These are phyloP conservation scores for Mormyrops attenuatus DNA, from an alignment of 2,797 vertebrate species.

Conservation along the genomic window DNA sequence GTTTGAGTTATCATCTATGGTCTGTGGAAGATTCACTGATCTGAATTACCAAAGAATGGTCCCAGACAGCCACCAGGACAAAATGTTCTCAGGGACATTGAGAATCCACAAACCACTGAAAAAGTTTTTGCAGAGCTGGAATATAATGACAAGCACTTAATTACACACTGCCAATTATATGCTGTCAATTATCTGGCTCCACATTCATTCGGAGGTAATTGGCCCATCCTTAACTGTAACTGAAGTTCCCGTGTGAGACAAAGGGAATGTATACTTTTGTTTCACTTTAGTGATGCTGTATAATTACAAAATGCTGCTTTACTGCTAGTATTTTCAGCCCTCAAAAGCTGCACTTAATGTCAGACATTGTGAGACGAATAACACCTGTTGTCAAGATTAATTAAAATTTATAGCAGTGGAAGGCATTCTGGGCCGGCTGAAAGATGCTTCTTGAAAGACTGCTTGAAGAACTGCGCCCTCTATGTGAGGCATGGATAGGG, in stretches of 20 bases:
- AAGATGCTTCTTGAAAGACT: neutral
- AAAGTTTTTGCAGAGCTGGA: conserved; percentile 11
- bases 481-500: neutral
- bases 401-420: conserved; percentile 2
- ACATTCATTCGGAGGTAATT: neutral
- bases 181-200: neutral
- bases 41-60: neutral
- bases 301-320: conserved; percentile 8
- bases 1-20: neutral
- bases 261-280: neutral
- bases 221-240: conserved; percentile 19
- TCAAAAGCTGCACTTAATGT: conserved; percentile 18
- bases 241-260: conserved; percentile 16
- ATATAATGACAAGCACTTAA: conserved; percentile 24
- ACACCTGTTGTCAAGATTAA: neutral
- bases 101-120: neutral
- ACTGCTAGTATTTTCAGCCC: conserved; percentile 10
- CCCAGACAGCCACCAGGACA: neutral
- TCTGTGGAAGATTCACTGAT: neutral
- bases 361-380: conserved; percentile 11
- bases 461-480: neutral
- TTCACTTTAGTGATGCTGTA: neutral
- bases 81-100: conserved; percentile 26
- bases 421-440: neutral
- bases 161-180: conserved; percentile 6